These are phyloP conservation scores for Eurytoma californica DNA, from an alignment of 2,888 invertebrate species.

Conservation along the genomic window DNA sequence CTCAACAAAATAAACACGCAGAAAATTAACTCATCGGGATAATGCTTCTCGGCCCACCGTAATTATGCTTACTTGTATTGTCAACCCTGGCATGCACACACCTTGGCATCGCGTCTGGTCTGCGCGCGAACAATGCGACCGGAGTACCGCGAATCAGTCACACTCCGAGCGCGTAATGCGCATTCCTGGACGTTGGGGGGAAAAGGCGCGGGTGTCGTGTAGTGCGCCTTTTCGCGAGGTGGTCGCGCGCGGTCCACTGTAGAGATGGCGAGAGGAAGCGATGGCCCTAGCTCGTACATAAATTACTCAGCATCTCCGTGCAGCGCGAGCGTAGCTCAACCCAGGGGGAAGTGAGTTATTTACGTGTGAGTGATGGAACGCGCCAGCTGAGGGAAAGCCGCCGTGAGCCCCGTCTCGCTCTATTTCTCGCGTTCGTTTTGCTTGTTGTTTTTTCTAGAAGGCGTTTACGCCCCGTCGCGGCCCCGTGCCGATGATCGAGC, in stretches of 20 bases:
- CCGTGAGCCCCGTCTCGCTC: slow-evolving; percentile 27
- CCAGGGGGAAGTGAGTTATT: slow-evolving; percentile 73
- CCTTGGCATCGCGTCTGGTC: no score
- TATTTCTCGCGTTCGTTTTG: slow-evolving; percentile 26
- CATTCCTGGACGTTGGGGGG: no score
- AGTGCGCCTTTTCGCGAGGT: not conserved
- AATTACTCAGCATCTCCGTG: slow-evolving; percentile 67
- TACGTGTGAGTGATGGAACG: slow-evolving; percentile 74
- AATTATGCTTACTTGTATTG: no score
- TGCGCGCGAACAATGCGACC: no score
- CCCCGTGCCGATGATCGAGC: not conserved
- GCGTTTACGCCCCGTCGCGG: not conserved
- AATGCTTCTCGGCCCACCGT: no score
- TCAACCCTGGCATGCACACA: no score
- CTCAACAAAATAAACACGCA: no score
- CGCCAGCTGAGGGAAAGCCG: slow-evolving; percentile 69
- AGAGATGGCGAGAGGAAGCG: slow-evolving; percentile 60
- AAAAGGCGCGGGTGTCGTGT: no score
- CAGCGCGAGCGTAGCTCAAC: slow-evolving; percentile 51
- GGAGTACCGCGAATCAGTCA: no score
- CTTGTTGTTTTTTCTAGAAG: no score
- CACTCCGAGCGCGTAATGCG: no score
- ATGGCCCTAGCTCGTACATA: slow-evolving; percentile 70
- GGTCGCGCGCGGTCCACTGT: slow-evolving; percentile 51
- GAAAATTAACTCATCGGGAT: no score